These are phyloP conservation scores for Saccostrea glomerata DNA, from an alignment of 1,140 invertebrate genomes.

Conservation along the genomic window DNA sequence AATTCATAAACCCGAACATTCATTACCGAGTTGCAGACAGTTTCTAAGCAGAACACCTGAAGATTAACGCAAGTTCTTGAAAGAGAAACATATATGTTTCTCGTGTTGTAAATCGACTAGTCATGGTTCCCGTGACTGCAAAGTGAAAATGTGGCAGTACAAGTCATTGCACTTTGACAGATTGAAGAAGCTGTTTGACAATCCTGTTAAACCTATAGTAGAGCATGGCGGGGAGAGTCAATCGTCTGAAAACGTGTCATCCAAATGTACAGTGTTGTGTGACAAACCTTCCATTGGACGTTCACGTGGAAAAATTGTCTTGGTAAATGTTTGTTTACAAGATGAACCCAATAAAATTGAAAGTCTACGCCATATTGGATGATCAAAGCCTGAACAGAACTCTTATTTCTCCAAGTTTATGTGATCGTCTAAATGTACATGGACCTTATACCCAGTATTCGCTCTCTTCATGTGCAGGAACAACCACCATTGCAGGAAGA, in stretches of 20 bases:
- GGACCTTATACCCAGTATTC: too few species aligned
- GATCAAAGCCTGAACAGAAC: slow-evolving; percentile 42
- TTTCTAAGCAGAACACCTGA: too few species aligned
- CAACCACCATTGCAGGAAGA: too few species aligned
- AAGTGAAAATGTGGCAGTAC: neutral
- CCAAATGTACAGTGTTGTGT: neutral
- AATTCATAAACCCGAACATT: slow-evolving; percentile 15
- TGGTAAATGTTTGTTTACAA: neutral
- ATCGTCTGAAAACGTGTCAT: slow-evolving; percentile 40
- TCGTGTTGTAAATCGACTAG: too few species aligned
- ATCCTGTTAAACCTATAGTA: neutral
- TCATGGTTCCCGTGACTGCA: too few species aligned
- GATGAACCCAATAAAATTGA: neutral
- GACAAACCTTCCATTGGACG: too few species aligned
- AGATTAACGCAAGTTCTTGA: too few species aligned
- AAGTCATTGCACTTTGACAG: neutral
- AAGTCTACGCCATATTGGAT: slow-evolving; percentile 40
- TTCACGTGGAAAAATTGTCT: too few species aligned
- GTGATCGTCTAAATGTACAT: too few species aligned
- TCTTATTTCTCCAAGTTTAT: too few species aligned
- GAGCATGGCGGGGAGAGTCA: slow-evolving; percentile 37
- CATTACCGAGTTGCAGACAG: neutral
- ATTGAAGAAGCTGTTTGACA: neutral
- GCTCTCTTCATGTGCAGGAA: too few species aligned
- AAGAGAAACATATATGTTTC: too few species aligned